Percentiles rank a stretch among this genome's conserved stretches.
These are phyloP conservation scores for Helogale parvula DNA, from an alignment of 2,113 vertebrate genomes.

Conservation along the genomic window DNA sequence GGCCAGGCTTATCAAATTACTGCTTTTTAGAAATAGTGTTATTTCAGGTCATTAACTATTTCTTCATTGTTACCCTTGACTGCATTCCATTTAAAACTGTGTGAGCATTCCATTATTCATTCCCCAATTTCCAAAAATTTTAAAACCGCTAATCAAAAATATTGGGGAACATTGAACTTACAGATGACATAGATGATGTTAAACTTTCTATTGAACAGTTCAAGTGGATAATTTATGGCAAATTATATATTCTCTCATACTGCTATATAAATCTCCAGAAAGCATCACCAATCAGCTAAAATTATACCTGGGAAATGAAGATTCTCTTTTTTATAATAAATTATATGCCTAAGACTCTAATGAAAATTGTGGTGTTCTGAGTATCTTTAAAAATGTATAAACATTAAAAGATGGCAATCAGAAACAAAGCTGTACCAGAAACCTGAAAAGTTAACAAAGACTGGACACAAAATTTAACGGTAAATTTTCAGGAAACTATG, in stretches of 20 bases:
- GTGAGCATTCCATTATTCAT: slow-evolving; percentile 26
- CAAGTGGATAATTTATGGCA: slow-evolving; percentile 1
- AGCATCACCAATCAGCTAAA: slow-evolving; percentile 36
- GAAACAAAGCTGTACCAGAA: slow-evolving; percentile 2
- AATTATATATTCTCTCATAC: slow-evolving; percentile 35
- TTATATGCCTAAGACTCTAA: not conserved
- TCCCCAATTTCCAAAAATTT: not conserved
- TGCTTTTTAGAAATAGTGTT: slow-evolving; percentile 21
- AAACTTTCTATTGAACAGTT: slow-evolving; percentile 8
- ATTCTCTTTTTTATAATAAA: slow-evolving; percentile 19
- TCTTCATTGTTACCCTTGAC: slow-evolving; percentile 37
- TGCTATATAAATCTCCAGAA: slow-evolving; percentile 20
- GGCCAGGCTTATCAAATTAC: not conserved
- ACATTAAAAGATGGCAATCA: not conserved
- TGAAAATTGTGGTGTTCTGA: slow-evolving; percentile 42
- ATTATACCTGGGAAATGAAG: slow-evolving; percentile 16
- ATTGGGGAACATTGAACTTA: not conserved
- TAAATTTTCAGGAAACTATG: slow-evolving; percentile 22
- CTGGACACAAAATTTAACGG: not conserved
- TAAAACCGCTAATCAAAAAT: slow-evolving; percentile 12
- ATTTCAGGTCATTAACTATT: not conserved
- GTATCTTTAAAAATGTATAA: not conserved
- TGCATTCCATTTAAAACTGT: not conserved
- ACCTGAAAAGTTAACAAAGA: not conserved
- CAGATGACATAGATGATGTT: not conserved